Percentiles rank a stretch among this genome's conserved stretches.
Conservation (phyloP, 2,888 invertebrate species). For the Eupithecia exiguata region DNA sequence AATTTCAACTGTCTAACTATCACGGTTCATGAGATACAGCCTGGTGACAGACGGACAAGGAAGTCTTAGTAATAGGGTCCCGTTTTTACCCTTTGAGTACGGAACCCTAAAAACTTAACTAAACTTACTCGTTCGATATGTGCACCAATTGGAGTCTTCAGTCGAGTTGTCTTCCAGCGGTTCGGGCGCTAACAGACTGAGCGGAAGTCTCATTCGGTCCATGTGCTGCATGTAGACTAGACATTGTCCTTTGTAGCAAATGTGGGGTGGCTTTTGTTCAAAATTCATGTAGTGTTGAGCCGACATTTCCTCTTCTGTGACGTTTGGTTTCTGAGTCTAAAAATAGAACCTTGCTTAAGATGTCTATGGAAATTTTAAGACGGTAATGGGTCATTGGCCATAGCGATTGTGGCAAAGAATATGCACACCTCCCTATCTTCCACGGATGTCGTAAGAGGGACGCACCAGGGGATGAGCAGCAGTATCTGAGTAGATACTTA, state of each 20-base stretch:
- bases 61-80: no score
- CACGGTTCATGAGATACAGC: no score
- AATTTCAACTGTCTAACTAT: no score
- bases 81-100: no score
- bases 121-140: constrained; percentile 79
- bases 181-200: constrained; percentile 67
- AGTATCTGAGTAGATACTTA: not conserved
- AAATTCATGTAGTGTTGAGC: constrained; percentile 47
- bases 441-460: not conserved
- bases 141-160: constrained; percentile 85
- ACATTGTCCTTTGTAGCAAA: constrained; percentile 74
- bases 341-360: not conserved
- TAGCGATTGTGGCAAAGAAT: not conserved
- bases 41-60: no score
- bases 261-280: constrained; percentile 72
- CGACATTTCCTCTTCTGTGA: constrained; percentile 57
- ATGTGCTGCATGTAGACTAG: constrained; percentile 75
- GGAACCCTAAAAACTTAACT: no score
- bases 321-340: constrained; percentile 38
- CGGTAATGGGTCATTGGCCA: not conserved
- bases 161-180: constrained; percentile 63
- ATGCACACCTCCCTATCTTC: not conserved
- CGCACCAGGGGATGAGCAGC: not conserved
- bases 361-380: not conserved
- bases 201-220: constrained; percentile 65